A percentile compares a stretch with the other conserved stretches of the same genome.
Conservation (phyloP, 2,113 vertebrate genomes). For the Phylloscopus whistleri region DNA sequence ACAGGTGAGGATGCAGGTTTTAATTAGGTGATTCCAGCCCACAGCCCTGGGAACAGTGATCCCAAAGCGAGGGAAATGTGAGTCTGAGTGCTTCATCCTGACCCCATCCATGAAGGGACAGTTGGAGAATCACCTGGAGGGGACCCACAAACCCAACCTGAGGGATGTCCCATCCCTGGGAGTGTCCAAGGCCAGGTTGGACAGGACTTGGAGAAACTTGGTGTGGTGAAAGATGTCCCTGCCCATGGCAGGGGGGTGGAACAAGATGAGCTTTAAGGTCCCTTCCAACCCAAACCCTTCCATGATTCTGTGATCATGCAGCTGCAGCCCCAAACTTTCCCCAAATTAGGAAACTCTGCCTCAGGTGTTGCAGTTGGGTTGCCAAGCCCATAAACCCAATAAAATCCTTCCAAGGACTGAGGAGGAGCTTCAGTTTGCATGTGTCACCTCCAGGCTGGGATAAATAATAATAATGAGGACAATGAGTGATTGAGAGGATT, state of each 20-base stretch:
- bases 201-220: background rate
- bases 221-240: background rate
- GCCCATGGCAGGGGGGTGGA: background rate
- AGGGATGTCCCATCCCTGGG: background rate
- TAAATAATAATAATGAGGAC: slow-evolving; percentile 49
- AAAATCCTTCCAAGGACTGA: background rate
- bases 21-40: background rate
- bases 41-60: background rate
- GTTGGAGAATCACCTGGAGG: background rate
- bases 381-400: background rate
- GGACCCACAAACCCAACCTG: background rate
- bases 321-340: rapidly evolving
- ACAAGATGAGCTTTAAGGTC: background rate
- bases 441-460: background rate
- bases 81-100: rapidly evolving
- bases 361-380: background rate
- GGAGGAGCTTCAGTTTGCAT: background rate
- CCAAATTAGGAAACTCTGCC: background rate
- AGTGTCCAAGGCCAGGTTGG: background rate
- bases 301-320: background rate
- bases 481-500: slow-evolving; percentile 32
- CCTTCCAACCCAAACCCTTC: background rate
- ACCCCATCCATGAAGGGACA: background rate
- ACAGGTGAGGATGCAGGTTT: background rate
- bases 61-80: background rate